Evolutionary conservation across 2,113 vertebrate genomes (phyloP).

Genomic region (Cromileptes altivelis): DNA sequence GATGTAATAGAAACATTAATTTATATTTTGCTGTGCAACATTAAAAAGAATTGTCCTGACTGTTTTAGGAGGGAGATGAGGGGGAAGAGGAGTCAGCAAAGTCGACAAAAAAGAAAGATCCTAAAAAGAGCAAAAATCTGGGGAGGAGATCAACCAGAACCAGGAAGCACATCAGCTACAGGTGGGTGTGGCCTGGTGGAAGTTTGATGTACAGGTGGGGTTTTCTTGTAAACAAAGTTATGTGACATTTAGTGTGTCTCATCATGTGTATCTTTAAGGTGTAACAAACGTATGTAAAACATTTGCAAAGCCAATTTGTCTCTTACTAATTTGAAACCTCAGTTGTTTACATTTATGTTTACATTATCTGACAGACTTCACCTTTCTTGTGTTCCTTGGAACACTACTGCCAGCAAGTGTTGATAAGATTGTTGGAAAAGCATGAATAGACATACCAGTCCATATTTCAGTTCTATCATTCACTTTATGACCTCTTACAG

Average conservation of each 20-base stretch:
- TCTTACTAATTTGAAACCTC: too few species aligned
- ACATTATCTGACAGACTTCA: not conserved
- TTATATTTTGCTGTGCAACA: not conserved
- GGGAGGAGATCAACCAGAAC: constrained; percentile 95
- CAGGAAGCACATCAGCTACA: constrained; percentile 97
- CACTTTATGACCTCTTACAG: too few species aligned
- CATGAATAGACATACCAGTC: not conserved
- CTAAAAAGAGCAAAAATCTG: constrained; percentile 92
- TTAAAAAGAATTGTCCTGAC: not conserved
- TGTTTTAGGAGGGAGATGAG: constrained; percentile 81
- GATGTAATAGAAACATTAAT: not conserved
- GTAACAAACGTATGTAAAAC: too few species aligned
- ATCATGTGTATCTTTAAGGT: too few species aligned
- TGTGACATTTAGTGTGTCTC: too few species aligned
- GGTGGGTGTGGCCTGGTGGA: constrained; percentile 80
- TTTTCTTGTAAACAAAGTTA: too few species aligned
- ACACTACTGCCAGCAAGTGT: not conserved
- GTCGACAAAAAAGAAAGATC: constrained; percentile 92
- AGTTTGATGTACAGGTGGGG: too few species aligned
- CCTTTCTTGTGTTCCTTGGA: not conserved
- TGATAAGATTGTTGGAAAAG: not conserved
- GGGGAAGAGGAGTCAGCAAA: constrained; percentile 84
- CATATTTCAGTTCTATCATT: too few species aligned
- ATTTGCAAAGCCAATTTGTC: not conserved
- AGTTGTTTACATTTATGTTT: not conserved